These are phyloP conservation scores for Ashinkailepas kermadecensis DNA, from an alignment of 2,888 invertebrate species.

Conservation along the genomic window DNA sequence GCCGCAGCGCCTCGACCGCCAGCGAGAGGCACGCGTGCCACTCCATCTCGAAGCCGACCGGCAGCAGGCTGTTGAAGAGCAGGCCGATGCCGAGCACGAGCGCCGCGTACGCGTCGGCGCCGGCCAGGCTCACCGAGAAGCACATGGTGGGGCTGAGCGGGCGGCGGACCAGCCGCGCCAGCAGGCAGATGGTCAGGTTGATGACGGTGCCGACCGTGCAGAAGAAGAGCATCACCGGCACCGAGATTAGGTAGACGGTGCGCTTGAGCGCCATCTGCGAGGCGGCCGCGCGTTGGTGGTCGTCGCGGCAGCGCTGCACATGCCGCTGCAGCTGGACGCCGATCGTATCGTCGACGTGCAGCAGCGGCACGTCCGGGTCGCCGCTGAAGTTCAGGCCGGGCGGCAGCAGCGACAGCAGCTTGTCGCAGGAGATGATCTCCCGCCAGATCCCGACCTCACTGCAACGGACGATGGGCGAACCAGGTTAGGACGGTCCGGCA, in stretches of 20 bases:
- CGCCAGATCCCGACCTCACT: no score
- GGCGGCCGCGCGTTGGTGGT: neutral
- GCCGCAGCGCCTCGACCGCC: conserved; percentile 44
- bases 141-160: conserved; percentile 13
- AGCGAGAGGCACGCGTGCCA: conserved; percentile 37
- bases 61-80: conserved; percentile 43
- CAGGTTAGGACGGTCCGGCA: no score
- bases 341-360: neutral
- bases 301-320: neutral
- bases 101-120: conserved; percentile 6
- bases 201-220: neutral
- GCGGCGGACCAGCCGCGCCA: neutral
- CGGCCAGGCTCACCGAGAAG: neutral
- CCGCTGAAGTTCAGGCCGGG: no score
- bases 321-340: neutral
- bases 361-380: neutral
- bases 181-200: neutral
- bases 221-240: conserved; percentile 5
- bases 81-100: neutral
- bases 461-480: no score
- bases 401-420: no score
- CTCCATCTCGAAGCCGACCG: conserved; percentile 40
- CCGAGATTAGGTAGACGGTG: neutral
- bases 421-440: no score
- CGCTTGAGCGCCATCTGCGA: neutral